Conservation (phyloP, 2,113 vertebrate species). For the Campylomormyrus tamandua region DNA sequence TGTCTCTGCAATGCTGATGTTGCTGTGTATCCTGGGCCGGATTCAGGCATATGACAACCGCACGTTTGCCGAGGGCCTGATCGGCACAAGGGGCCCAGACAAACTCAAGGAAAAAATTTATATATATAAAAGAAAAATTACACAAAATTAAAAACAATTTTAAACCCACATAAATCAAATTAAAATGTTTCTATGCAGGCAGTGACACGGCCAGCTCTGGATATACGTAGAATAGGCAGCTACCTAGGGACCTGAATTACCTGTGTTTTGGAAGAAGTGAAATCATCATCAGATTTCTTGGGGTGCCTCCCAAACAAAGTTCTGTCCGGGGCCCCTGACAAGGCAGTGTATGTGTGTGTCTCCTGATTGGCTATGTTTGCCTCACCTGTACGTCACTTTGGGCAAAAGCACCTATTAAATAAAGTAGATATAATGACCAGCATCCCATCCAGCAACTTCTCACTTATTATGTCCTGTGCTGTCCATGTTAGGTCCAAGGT, state of each 20-base stretch:
- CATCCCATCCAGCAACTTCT: background rate
- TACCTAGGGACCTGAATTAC: background rate
- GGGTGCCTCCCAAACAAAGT: background rate
- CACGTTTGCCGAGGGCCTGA: background rate
- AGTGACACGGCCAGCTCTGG: background rate
- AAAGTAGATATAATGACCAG: background rate
- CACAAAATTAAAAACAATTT: background rate
- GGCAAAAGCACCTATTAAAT: background rate
- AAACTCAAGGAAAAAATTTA: background rate
- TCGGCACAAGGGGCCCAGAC: background rate
- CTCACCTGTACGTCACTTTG: too few relatives aligned
- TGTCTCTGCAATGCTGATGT: background rate
- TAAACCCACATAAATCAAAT: background rate
- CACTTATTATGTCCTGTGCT: background rate
- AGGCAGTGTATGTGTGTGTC: background rate
- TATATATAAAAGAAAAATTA: background rate
- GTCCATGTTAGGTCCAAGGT: background rate
- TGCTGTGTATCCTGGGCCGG: background rate
- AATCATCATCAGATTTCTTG: background rate
- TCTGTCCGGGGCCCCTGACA: background rate
- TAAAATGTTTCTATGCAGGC: background rate
- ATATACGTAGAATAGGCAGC: background rate
- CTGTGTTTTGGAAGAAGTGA: background rate
- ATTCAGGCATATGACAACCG: background rate
- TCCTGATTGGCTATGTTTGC: background rate